These are phyloP conservation scores for Procambarus clarkii DNA, from an alignment of 1,140 invertebrate species.

Conservation along the genomic window DNA sequence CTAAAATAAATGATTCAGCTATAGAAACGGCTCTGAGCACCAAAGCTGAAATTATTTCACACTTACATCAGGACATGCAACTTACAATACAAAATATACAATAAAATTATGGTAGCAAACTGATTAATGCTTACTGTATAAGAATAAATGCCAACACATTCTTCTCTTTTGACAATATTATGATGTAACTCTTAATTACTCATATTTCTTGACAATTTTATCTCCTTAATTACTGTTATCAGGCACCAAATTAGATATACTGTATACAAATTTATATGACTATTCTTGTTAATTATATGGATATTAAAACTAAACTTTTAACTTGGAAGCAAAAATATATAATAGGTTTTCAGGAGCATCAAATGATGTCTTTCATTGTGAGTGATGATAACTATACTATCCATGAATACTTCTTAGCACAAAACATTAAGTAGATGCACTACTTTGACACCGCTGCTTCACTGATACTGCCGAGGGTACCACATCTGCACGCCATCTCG, in stretches of 20 bases:
- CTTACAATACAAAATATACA: constrained; percentile 16
- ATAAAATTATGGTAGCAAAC: not conserved
- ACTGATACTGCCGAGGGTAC: constrained; percentile 65
- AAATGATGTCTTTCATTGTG: not conserved
- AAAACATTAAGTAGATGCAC: not conserved
- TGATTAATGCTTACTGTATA: not conserved
- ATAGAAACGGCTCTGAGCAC: constrained; percentile 35
- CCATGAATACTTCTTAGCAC: constrained; percentile 20
- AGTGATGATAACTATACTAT: not conserved
- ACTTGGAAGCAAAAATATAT: constrained; percentile 19
- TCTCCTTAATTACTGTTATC: constrained; percentile 1
- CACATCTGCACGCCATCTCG: constrained; percentile 67
- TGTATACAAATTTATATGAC: not conserved
- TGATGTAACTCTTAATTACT: not conserved
- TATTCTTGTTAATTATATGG: constrained; percentile 2
- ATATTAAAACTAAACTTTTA: constrained; percentile 26
- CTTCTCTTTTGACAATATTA: not conserved
- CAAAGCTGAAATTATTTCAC: constrained; percentile 22
- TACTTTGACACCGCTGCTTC: not conserved
- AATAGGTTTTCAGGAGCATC: not conserved
- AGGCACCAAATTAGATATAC: constrained; percentile 25
- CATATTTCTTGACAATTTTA: constrained; percentile 5
- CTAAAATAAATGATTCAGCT: constrained; percentile 37
- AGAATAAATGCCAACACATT: not conserved
- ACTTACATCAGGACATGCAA: constrained; percentile 18